Evolutionary conservation across 2,113 vertebrate species (phyloP).

Genomic region (Oryzias curvinotus): DNA sequence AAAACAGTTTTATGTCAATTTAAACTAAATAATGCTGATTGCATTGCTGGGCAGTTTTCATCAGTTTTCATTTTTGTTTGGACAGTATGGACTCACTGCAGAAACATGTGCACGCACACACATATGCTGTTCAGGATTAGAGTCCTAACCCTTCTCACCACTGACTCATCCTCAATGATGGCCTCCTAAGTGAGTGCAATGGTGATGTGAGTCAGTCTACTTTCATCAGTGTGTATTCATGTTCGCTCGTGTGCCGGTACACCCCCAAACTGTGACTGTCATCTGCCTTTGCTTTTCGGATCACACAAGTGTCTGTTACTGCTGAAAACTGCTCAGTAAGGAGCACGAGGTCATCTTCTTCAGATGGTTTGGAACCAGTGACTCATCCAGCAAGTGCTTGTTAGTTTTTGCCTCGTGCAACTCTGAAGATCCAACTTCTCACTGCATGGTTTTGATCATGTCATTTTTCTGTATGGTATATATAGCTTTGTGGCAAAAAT

Average conservation of each 20-base stretch:
- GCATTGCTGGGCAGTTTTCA: too few relatives aligned
- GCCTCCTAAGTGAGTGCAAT: constrained; percentile 14
- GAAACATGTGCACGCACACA: constrained; percentile 5
- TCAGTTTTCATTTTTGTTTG: neutral
- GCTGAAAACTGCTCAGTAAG: constrained; percentile 24
- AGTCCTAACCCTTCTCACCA: constrained; percentile 7
- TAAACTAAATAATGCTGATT: too few relatives aligned
- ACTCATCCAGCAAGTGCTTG: constrained; percentile 52
- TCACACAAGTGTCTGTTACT: constrained; percentile 9
- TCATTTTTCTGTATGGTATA: too few relatives aligned
- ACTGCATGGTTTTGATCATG: neutral
- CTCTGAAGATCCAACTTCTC: constrained; percentile 3
- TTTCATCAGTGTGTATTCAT: neutral
- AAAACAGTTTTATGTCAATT: too few relatives aligned
- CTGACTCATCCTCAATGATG: constrained; percentile 18
- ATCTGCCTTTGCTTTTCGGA: neutral
- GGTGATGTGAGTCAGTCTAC: constrained; percentile 14
- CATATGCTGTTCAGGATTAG: constrained; percentile 1
- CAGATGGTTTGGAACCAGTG: constrained; percentile 35
- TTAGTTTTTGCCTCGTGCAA: constrained; percentile 25
- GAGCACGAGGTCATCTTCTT: constrained; percentile 33
- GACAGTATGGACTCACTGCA: neutral
- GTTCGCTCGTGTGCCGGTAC: neutral
- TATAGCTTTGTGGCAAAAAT: too few relatives aligned
- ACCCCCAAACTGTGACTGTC: constrained; percentile 10